phyloP scores from a whole-genome alignment of 92 coral and sea anemone species.

The Heliopora coerulea region DNA sequence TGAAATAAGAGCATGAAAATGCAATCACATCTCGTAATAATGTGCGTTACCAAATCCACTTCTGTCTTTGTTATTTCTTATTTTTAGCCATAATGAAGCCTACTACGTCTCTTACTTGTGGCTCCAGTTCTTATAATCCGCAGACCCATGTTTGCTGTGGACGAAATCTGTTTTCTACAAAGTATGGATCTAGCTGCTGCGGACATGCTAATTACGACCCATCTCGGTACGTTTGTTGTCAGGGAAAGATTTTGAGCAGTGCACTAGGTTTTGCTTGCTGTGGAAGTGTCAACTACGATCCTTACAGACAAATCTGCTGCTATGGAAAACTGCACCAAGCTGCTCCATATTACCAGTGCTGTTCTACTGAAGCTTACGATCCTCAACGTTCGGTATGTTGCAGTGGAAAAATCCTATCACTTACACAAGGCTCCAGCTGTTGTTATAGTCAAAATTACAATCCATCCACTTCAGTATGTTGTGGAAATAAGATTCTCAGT shows the following conservation, averaged over 20 bases:
- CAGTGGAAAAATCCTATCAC: not conserved
- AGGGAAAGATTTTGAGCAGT: not conserved
- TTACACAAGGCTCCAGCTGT: not conserved
- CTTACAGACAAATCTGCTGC: slow-evolving; percentile 27
- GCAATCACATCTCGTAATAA: too few relatives aligned
- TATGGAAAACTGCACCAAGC: slow-evolving; percentile 20
- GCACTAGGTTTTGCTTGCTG: slow-evolving; percentile 31
- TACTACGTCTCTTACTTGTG: slow-evolving; percentile 9
- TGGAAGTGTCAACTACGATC: slow-evolving; percentile 25
- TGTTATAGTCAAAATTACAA: slow-evolving; percentile 6
- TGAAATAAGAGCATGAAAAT: too few relatives aligned
- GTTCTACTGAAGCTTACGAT: slow-evolving; percentile 13
- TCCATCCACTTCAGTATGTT: slow-evolving; percentile 15
- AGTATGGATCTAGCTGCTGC: slow-evolving; percentile 26
- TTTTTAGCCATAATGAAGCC: not conserved
- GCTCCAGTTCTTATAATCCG: slow-evolving; percentile 21
- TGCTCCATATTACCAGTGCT: slow-evolving; percentile 14
- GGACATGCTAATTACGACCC: slow-evolving; percentile 27
- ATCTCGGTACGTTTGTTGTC: slow-evolving; percentile 4
- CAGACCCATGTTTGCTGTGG: slow-evolving; percentile 35
- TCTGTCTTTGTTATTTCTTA: not conserved
- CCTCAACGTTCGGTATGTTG: slow-evolving; percentile 4
- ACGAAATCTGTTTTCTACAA: slow-evolving; percentile 6
- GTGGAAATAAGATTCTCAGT: slow-evolving; percentile 12
- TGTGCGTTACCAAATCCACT: too few relatives aligned